phyloP scores from a whole-genome alignment of 2,113 vertebrate species.

The Stigmatopora argus region DNA sequence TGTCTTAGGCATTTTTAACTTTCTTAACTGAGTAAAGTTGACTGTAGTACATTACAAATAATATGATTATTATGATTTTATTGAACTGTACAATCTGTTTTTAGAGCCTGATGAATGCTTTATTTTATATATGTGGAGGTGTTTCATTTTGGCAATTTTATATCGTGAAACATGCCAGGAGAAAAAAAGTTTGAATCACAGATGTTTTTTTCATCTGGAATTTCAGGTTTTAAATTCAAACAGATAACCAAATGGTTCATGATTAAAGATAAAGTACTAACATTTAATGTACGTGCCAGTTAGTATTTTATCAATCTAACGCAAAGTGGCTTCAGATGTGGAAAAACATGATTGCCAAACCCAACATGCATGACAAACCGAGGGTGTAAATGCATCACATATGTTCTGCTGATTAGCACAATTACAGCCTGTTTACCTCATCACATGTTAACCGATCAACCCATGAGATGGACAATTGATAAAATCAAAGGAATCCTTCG shows the following conservation, averaged over 20 bases:
- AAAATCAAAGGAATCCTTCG: slow-evolving; percentile 15
- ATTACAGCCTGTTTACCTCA: slow-evolving; percentile 39
- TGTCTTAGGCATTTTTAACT: background rate
- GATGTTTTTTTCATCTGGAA: slow-evolving; percentile 18
- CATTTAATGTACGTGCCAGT: slow-evolving; percentile 20
- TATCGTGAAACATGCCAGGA: background rate
- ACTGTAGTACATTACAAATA: background rate
- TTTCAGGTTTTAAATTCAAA: background rate
- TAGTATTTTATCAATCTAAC: slow-evolving; percentile 30
- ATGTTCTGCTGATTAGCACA: slow-evolving; percentile 50
- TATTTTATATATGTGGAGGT: background rate
- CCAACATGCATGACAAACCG: slow-evolving; percentile 13
- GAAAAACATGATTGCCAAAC: slow-evolving; percentile 25
- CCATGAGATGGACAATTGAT: slow-evolving; percentile 43
- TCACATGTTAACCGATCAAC: slow-evolving; percentile 39
- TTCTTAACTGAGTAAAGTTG: background rate
- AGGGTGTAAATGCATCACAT: slow-evolving; percentile 35
- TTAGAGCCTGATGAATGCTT: background rate
- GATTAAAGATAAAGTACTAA: slow-evolving; percentile 24
- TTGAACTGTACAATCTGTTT: background rate
- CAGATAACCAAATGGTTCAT: slow-evolving; percentile 9
- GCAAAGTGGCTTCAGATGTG: slow-evolving; percentile 23
- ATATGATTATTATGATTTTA: background rate
- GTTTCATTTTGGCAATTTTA: background rate
- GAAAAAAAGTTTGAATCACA: background rate